These are phyloP conservation scores for Gallirallus australis DNA, from an alignment of 2,797 vertebrate genomes.

Conservation along the genomic window DNA sequence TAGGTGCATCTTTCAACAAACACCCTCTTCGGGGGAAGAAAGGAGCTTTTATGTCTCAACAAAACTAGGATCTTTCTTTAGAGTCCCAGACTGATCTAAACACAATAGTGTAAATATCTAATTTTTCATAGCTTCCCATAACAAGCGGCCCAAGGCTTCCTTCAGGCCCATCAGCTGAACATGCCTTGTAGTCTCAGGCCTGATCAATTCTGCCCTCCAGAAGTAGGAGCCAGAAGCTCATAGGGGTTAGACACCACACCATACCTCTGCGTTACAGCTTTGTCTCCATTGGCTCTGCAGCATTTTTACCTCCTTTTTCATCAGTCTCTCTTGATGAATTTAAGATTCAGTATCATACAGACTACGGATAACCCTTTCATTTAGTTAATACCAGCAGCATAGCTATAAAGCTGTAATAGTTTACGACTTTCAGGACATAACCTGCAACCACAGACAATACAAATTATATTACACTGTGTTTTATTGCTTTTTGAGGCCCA, in stretches of 20 bases:
- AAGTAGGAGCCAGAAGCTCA: not conserved
- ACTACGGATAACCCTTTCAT: slow-evolving; percentile 70
- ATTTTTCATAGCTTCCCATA: slow-evolving; percentile 21
- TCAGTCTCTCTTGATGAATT: slow-evolving; percentile 48
- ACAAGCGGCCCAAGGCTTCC: slow-evolving; percentile 10
- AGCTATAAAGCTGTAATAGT: slow-evolving; percentile 71
- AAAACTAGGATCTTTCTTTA: not conserved
- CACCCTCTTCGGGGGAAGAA: not conserved
- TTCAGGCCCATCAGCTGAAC: slow-evolving; percentile 18
- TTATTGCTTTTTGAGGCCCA: slow-evolving; percentile 58
- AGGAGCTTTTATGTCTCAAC: not conserved
- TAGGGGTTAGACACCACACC: not conserved
- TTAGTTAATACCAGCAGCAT: slow-evolving; percentile 75
- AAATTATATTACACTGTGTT: slow-evolving; percentile 68
- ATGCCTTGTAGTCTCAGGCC: not conserved
- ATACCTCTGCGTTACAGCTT: not conserved
- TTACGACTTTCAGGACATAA: slow-evolving; percentile 76
- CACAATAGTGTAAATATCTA: not conserved
- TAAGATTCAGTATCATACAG: slow-evolving; percentile 35
- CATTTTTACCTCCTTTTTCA: slow-evolving; percentile 52
- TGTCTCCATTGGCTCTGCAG: not conserved
- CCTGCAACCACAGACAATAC: slow-evolving; percentile 77
- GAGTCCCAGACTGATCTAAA: not conserved
- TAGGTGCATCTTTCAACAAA: not conserved
- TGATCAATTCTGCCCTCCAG: slow-evolving; percentile 3